phyloP scores from a whole-genome alignment of 2,888 invertebrate genomes.

The Papilio protenor region DNA sequence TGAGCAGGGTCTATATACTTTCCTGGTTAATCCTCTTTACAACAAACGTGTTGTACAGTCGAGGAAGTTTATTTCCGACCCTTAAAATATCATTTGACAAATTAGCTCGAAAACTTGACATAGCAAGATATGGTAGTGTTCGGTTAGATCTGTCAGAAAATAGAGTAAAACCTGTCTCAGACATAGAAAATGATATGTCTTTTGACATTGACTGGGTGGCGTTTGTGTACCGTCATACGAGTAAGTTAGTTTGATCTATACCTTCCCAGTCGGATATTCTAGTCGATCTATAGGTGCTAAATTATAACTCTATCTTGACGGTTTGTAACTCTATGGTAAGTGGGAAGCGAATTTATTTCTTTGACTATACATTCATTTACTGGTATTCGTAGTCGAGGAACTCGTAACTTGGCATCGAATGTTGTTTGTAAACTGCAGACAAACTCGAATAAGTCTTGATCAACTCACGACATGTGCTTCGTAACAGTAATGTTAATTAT shows the following conservation, averaged over 20 bases:
- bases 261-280: too few relatives aligned
- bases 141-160: too few relatives aligned
- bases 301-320: too few relatives aligned
- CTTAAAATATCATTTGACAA: not conserved
- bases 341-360: not conserved
- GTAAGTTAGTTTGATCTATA: too few relatives aligned
- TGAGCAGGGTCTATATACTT: conserved; percentile 25
- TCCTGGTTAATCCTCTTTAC: conserved; percentile 23
- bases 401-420: conserved; percentile 5
- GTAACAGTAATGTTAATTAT: not conserved
- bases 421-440: conserved; percentile 2
- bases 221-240: too few relatives aligned
- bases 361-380: not conserved
- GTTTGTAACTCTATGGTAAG: too few relatives aligned
- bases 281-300: too few relatives aligned
- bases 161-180: too few relatives aligned
- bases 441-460: not conserved
- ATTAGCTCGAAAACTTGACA: too few relatives aligned
- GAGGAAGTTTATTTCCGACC: not conserved
- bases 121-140: too few relatives aligned
- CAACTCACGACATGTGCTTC: not conserved
- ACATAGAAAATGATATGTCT: too few relatives aligned
- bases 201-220: too few relatives aligned
- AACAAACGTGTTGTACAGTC: conserved; percentile 2
- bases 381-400: conserved; percentile 9